Conservation (phyloP, 2,797 vertebrate genomes). For the Macropus fuliginosus region DNA sequence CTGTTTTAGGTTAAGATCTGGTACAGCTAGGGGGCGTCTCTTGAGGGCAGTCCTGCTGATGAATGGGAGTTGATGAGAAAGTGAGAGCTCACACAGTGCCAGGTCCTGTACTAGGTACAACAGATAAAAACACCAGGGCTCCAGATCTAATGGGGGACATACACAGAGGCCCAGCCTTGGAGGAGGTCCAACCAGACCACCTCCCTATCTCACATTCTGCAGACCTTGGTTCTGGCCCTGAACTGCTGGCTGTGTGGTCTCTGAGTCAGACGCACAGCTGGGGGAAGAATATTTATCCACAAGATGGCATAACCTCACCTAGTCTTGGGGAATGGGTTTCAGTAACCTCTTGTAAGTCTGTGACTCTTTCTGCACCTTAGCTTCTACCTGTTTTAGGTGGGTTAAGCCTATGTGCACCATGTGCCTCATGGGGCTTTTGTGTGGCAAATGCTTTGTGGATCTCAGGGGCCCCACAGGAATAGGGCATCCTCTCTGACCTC, state of each 20-base stretch:
- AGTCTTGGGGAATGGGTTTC: neutral
- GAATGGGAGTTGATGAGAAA: no score
- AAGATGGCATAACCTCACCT: neutral
- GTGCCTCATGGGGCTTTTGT: neutral
- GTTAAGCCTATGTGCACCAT: neutral
- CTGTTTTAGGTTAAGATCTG: no score
- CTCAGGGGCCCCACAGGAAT: neutral
- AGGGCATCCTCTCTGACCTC: neutral
- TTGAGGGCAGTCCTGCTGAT: no score
- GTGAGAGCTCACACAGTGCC: no score
- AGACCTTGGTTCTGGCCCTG: no score
- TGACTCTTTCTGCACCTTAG: neutral
- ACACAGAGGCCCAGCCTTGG: no score
- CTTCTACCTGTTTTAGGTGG: neutral
- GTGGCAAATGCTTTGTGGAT: neutral
- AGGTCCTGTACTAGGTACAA: no score
- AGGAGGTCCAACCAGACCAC: no score
- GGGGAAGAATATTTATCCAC: neutral
- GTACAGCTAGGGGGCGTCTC: no score
- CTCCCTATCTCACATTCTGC: no score
- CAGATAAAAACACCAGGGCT: no score
- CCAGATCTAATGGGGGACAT: no score
- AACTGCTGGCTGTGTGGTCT: neutral
- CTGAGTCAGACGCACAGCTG: neutral
- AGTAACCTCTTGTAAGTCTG: neutral